Base-by-base conservation (phyloP, 1,140 invertebrate genomes). In the Notospermus geniculatus region DNA sequence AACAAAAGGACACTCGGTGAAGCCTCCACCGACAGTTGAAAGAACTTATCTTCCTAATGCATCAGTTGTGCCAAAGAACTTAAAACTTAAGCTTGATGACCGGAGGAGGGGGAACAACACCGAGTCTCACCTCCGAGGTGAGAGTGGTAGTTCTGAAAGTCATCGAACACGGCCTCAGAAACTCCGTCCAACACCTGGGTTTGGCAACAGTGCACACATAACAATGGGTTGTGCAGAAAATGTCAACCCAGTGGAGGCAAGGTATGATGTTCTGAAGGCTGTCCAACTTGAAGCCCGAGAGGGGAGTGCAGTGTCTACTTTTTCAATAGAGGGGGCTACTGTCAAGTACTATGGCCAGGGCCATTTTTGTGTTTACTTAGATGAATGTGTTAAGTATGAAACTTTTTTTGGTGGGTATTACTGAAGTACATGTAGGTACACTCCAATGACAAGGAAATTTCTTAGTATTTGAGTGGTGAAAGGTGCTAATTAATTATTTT, bases 171-270 rank as follows among this genome's bases (percentile, higher is more conserved):
- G n/a, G n/a, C n/a, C n/a, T n/a, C 19, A 22, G 11, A 19, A 39
- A 15, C 17, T 36, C 19, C 55, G 39, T 36, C 28, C 32, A 30
- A 57, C 28, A 2, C 27, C 32, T 19, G 54, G 41, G 11, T 55
- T n/a, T 30, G 63, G 64, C 7, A 65, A 67, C 23, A 62, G 61
- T 46, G 68, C 69, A 46, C 72, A 74, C 57, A 63, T 72, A n/a
- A 72, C 72, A 25, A 36, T 72, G 17, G 65, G 55, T 46, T 67
- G 62, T 29, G 65, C 66, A 2, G 30, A 55, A 22, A 66, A 66
- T 23, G 23, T 67, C 1, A 43, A 52, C 17, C 53, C 69, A 22
- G 53, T 53, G 15, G 56, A 67, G 52, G 66, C 65, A 0, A 68
- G 65, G 53, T 36, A 36, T 36, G 72, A 72, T 52, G 22, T 71